Evolutionary conservation across 2,113 vertebrate genomes (phyloP).

Genomic region (Ahaetulla prasina): DNA sequence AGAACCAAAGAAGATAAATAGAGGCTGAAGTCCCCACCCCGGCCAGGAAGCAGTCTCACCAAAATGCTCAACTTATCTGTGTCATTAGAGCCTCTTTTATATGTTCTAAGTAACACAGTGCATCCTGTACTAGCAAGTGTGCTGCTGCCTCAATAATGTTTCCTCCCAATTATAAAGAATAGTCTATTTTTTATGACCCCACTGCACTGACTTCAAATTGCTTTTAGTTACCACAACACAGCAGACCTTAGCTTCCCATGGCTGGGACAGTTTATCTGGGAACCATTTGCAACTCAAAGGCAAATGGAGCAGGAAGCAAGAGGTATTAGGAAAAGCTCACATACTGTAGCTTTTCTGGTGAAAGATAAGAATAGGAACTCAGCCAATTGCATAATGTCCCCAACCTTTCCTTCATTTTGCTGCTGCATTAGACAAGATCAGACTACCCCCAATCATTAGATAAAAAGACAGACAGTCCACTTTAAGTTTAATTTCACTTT

Average conservation of each 20-base stretch:
- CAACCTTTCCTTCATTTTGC: slow-evolving; percentile 7
- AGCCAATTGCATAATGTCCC: background rate
- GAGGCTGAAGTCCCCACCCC: background rate
- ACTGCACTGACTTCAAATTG: background rate
- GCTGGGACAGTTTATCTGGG: background rate
- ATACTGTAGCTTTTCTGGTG: background rate
- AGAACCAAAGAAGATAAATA: background rate
- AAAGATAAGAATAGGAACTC: background rate
- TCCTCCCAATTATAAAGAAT: background rate
- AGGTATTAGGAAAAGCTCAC: background rate
- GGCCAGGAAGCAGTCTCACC: background rate
- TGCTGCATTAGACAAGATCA: background rate
- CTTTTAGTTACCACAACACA: background rate
- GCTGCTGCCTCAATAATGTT: slow-evolving; percentile 6
- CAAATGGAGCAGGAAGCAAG: background rate
- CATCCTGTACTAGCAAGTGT: background rate
- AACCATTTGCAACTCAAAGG: background rate
- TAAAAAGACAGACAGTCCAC: slow-evolving; percentile 10
- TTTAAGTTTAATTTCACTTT: slow-evolving; percentile 32
- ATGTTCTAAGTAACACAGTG: background rate
- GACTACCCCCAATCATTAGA: background rate
- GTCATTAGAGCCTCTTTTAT: background rate
- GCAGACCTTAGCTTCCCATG: background rate
- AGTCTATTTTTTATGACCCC: background rate
- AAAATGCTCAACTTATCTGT: background rate